phyloP scores from a whole-genome alignment of 2,113 vertebrate genomes.

The Phalacrocorax aristotelis region DNA sequence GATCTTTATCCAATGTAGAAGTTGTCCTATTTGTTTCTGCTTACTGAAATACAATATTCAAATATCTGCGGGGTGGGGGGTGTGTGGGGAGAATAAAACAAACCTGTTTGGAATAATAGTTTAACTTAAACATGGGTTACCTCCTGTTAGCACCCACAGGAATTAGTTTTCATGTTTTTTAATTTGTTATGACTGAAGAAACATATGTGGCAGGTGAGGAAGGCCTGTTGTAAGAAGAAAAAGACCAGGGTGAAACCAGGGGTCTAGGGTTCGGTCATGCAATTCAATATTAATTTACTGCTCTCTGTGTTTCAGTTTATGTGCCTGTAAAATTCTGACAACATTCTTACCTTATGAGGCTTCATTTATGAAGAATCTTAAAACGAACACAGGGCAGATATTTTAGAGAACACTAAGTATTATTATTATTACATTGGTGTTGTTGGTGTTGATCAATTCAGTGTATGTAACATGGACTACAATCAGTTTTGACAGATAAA shows the following conservation, averaged over 20 bases:
- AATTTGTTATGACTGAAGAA: neutral
- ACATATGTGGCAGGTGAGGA: neutral
- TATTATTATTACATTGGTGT: neutral
- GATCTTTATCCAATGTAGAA: neutral
- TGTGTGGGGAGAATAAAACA: neutral
- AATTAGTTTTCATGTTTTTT: neutral
- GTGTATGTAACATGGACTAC: accelerated
- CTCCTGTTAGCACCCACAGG: neutral
- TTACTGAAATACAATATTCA: neutral
- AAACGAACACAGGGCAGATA: neutral
- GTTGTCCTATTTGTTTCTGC: neutral
- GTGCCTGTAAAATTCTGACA: accelerated
- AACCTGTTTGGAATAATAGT: neutral
- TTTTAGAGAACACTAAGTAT: neutral
- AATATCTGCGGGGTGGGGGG: neutral
- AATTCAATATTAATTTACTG: neutral
- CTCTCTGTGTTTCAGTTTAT: neutral
- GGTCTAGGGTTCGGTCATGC: neutral
- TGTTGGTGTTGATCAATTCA: neutral
- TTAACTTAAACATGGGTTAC: neutral
- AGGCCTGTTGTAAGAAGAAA: neutral
- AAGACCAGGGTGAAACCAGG: neutral
- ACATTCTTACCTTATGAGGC: neutral
- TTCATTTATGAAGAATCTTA: neutral
- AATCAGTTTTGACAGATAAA: neutral